Conservation (phyloP, 2,113 vertebrate genomes). For the Gnathonemus echidnorhynchus region DNA sequence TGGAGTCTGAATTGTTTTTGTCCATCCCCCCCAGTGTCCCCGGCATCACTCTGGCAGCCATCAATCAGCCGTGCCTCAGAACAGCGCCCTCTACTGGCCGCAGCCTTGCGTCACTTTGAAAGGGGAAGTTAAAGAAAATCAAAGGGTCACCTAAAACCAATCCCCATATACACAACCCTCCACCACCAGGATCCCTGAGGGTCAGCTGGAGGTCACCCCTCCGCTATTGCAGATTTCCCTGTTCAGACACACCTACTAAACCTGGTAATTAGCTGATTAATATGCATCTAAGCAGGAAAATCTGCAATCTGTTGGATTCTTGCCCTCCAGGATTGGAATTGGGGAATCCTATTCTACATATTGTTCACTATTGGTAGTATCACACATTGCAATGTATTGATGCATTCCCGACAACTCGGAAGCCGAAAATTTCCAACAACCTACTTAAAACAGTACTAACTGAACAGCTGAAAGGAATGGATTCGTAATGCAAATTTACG, state of each 20-base stretch:
- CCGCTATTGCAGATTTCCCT: not conserved
- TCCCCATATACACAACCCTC: not conserved
- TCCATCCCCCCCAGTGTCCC: not conserved
- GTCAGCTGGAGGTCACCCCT: not conserved
- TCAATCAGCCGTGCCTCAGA: not conserved
- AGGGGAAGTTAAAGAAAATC: not conserved
- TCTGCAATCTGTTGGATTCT: not conserved
- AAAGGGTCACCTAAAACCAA: not conserved
- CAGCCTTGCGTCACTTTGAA: not conserved
- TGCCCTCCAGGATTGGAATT: not conserved
- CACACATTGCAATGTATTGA: not conserved
- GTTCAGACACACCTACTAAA: not conserved
- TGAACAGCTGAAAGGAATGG: not conserved
- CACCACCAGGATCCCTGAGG: not conserved
- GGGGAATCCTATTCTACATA: not conserved
- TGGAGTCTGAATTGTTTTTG: slow-evolving; percentile 22
- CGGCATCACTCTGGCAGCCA: not conserved
- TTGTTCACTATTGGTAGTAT: not conserved
- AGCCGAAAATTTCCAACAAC: not conserved
- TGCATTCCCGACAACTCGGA: not conserved
- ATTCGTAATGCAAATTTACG: not conserved
- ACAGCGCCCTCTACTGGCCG: not conserved
- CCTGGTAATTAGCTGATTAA: not conserved
- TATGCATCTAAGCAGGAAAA: not conserved
- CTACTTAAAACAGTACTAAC: not conserved